Base-by-base conservation (phyloP, 2,888 invertebrate genomes). In the Suillia variegata region DNA sequence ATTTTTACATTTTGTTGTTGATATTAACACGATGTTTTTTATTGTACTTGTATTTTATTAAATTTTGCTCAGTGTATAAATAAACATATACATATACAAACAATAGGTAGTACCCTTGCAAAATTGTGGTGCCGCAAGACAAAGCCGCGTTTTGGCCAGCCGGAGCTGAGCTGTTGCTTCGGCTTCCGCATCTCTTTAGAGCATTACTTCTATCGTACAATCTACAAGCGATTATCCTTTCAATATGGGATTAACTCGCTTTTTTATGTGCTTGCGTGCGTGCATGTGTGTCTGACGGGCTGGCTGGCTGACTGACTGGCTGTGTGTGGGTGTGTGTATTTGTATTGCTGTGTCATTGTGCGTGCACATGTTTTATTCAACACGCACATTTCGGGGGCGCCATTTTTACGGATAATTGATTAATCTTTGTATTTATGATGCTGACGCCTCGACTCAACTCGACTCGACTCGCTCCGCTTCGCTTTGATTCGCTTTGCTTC, bases 371-470 rank as follows among this genome's bases (percentile, higher is more conserved):
- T 59, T 24, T 31, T 33, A 56, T 42, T 49, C 26, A 49, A 6
- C n/a, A 12, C 15, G 15, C 33, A 10, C 18, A 42, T 60, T 56
- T 52, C 53, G 47, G 56, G 20, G 53, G 53, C 60, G 60, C 60
- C 56, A 56, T 53, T 60, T 56, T 60, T 49, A 56, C 56, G 56
- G 60, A 60, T 60, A 60, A 60, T 60, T 60, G 60, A 60, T 60
- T 60, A 56, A 60, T 60, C 56, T 49, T 31, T 15, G 42, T 53
- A 60, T 60, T 60, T 60, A 60, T 53, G 56, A 31, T 47, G 52
- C 55, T 52, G 38, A 53, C 38, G 38, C 56, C 8, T 12, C n/a
- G 5, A 38, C 15, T 38, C n/a, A 4, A 38, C 38, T 38, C n/a
- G n/a, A n/a, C n/a, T n/a, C n/a, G n/a, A n/a, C n/a, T n/a, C n/a